These are phyloP conservation scores for human (Homo sapiens) DNA, from an alignment of 2,113 vertebrate genomes.

Conservation along the genomic window DNA sequence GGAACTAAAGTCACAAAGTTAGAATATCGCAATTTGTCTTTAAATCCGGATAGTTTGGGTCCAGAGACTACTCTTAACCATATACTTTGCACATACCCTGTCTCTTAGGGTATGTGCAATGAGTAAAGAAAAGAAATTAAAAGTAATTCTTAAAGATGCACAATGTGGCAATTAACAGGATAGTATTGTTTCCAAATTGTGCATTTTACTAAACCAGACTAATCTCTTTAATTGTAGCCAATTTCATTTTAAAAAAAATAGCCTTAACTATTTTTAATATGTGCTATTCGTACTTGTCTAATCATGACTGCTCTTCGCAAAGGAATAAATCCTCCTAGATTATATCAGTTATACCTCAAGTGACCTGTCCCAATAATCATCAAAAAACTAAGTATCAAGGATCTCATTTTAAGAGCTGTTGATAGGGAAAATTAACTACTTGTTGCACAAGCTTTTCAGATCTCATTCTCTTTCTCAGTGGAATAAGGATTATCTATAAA, in stretches of 20 bases:
- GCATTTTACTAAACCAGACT: neutral
- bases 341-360: neutral
- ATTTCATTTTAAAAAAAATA: neutral
- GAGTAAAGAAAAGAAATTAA: neutral
- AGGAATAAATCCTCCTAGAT: neutral
- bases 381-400: neutral
- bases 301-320: neutral
- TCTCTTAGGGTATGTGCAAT: neutral
- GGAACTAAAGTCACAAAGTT: neutral
- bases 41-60: neutral
- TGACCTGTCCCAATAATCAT: neutral
- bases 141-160: neutral
- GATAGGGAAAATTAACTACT: neutral
- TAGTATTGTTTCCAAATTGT: neutral
- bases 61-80: neutral
- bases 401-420: constrained; percentile 2
- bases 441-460: neutral
- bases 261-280: constrained; percentile 14
- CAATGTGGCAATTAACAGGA: neutral
- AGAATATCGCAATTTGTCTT: neutral
- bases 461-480: neutral
- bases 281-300: neutral
- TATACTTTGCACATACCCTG: neutral
- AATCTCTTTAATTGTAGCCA: neutral
- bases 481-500: neutral